A percentile compares a stretch with the other conserved stretches of the same genome.
Conservation (phyloP, 2,888 invertebrate species). For the Watsonalla cultraria region DNA sequence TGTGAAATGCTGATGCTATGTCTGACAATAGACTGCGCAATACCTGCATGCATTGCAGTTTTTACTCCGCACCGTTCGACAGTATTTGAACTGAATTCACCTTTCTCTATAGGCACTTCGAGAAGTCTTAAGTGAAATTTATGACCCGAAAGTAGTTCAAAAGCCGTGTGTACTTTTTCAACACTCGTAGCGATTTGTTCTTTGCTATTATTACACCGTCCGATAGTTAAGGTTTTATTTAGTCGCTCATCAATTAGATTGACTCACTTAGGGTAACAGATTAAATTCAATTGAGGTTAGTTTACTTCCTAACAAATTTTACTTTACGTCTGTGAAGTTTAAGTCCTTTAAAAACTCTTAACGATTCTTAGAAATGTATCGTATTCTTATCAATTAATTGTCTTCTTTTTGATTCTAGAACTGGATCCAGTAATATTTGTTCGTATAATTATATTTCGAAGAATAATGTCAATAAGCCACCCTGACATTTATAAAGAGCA, state of each 20-base stretch:
- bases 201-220: too few species aligned
- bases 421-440: conserved; percentile 5
- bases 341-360: too few species aligned
- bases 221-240: too few species aligned
- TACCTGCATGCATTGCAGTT: neutral
- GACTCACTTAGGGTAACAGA: too few species aligned
- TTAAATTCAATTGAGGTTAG: too few species aligned
- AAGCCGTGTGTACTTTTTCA: too few species aligned
- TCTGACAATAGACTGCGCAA: neutral
- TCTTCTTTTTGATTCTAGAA: conserved; percentile 5
- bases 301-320: neutral
- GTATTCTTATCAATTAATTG: too few species aligned
- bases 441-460: neutral
- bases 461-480: conserved; percentile 12
- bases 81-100: neutral
- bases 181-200: neutral
- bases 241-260: too few species aligned
- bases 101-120: neutral
- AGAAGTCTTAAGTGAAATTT: neutral
- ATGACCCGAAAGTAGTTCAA: neutral
- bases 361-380: too few species aligned
- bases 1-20: too few species aligned
- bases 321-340: too few species aligned
- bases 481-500: conserved; percentile 24
- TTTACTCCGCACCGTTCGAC: too few species aligned